Conservation (phyloP, 2,888 invertebrate species). For the Cordilura impudica region DNA sequence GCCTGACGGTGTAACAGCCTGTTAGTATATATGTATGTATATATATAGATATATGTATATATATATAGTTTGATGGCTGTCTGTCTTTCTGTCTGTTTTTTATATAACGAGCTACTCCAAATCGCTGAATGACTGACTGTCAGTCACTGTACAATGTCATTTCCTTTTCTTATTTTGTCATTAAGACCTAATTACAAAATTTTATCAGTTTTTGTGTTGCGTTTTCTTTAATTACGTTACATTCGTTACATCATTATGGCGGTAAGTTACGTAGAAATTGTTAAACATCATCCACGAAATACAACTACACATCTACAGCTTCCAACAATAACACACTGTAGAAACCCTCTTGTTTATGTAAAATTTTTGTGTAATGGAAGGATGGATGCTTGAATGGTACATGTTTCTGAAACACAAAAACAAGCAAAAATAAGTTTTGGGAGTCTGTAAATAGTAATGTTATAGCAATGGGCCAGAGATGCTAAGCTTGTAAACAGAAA, state of each 20-base stretch:
- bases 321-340: background rate
- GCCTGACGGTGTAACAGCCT: background rate
- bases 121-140: background rate
- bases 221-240: constrained; percentile 56
- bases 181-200: constrained; percentile 64
- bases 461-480: background rate
- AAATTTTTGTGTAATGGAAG: background rate
- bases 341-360: background rate
- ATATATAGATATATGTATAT: background rate
- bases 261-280: constrained; percentile 46
- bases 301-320: background rate
- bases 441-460: background rate
- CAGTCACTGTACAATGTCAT: constrained; percentile 39
- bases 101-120: background rate
- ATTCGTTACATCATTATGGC: constrained; percentile 55
- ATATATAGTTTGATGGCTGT: background rate
- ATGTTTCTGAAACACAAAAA: background rate
- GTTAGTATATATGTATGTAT: background rate
- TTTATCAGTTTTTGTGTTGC: constrained; percentile 53
- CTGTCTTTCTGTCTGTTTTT: background rate
- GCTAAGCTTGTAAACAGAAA: background rate
- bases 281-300: constrained; percentile 33
- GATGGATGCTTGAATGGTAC: background rate
- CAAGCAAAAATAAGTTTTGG: background rate
- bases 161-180: constrained; percentile 58